A percentile compares a stretch with the other conserved stretches of the same genome.
Conservation (phyloP, 2,113 vertebrate genomes). For the Talpa occidentalis region DNA sequence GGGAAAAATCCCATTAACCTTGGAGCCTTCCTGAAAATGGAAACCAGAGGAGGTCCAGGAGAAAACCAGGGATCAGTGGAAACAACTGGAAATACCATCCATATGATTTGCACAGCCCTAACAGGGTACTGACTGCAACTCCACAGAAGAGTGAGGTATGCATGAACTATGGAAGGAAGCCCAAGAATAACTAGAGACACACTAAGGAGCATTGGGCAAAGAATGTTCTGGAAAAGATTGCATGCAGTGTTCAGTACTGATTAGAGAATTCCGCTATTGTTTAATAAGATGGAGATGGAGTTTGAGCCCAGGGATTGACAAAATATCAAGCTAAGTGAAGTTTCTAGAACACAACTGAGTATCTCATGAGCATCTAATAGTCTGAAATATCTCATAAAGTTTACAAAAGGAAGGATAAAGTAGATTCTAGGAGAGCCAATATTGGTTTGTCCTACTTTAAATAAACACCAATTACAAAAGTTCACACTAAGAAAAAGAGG, state of each 20-base stretch:
- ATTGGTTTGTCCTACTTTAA: conserved; percentile 65
- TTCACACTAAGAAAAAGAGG: conserved; percentile 45
- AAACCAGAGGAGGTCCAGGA: conserved; percentile 35
- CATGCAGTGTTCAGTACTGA: conserved; percentile 34
- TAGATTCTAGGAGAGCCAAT: conserved; percentile 59
- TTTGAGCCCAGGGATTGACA: conserved; percentile 78
- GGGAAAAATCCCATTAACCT: conserved; percentile 22
- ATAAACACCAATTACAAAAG: conserved; percentile 64
- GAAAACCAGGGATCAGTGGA: background rate
- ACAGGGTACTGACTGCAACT: background rate
- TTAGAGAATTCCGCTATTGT: conserved; percentile 27
- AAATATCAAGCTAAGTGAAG: conserved; percentile 53
- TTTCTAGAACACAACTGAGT: conserved; percentile 58
- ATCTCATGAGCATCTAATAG: conserved; percentile 45
- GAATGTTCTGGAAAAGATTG: conserved; percentile 62
- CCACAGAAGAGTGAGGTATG: conserved; percentile 4
- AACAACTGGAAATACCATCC: conserved; percentile 25
- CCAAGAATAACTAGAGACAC: conserved; percentile 34
- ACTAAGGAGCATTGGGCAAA: conserved; percentile 47
- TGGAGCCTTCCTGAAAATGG: conserved; percentile 15
- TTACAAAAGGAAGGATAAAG: conserved; percentile 61
- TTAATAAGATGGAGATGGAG: conserved; percentile 33
- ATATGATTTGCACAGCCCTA: background rate
- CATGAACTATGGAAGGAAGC: conserved; percentile 9
- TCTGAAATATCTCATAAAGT: conserved; percentile 62